Percentiles rank a stretch among this genome's conserved stretches.
These are phyloP conservation scores for Plecturocebus donacophilus DNA, from an alignment of 2,113 vertebrate genomes.

Conservation along the genomic window DNA sequence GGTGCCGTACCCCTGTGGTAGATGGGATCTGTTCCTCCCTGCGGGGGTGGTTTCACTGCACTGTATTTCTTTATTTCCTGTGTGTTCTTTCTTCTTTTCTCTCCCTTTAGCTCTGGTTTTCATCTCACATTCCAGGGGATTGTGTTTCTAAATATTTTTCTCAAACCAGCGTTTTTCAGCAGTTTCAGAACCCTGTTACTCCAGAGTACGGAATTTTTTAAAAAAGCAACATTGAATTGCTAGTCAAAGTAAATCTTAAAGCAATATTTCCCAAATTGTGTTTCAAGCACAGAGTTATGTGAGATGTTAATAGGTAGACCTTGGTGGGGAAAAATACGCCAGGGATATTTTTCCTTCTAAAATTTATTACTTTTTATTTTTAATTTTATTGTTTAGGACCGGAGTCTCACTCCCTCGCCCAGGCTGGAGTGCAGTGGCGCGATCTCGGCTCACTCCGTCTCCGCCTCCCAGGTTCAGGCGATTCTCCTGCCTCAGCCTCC, in stretches of 20 bases:
- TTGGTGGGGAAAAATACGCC: background rate
- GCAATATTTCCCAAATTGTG: background rate
- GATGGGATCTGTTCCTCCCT: background rate
- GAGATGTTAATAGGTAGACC: background rate
- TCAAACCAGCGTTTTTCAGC: conserved; percentile 23
- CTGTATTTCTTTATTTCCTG: conserved; percentile 4
- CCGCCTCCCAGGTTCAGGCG: too few relatives aligned
- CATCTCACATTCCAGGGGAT: background rate
- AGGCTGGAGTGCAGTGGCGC: too few relatives aligned
- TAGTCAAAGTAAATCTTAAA: conserved; percentile 24
- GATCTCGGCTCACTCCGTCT: too few relatives aligned
- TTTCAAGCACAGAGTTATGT: background rate
- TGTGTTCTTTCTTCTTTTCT: background rate
- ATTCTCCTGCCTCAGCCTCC: too few relatives aligned
- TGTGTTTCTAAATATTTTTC: conserved; percentile 53
- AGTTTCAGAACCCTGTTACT: conserved; percentile 49
- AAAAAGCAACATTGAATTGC: background rate
- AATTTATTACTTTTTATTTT: background rate
- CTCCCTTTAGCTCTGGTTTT: background rate
- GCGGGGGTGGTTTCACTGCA: conserved; percentile 1
- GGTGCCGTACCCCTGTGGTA: background rate
- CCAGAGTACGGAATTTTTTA: background rate
- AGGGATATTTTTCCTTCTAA: background rate
- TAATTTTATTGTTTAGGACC: too few relatives aligned
- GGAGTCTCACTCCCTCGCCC: too few relatives aligned